Conservation (phyloP, 2,888 invertebrate genomes). For the Trypoxylon attenuatum region DNA sequence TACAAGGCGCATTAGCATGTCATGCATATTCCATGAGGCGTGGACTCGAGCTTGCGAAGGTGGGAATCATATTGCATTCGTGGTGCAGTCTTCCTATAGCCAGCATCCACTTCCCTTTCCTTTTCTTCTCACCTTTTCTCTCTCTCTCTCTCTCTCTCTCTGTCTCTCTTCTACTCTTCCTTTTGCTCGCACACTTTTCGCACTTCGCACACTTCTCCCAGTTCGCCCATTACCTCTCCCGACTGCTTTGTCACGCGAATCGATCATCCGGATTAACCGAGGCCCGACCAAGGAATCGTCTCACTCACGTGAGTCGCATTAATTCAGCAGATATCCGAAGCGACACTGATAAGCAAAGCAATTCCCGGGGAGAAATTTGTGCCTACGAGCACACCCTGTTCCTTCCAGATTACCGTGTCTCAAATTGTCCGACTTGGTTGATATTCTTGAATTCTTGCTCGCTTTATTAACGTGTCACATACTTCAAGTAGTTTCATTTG, state of each 20-base stretch:
- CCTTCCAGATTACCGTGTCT: too few relatives aligned
- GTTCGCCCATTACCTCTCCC: not conserved
- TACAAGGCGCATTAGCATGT: conserved; percentile 69
- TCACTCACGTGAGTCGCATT: not conserved
- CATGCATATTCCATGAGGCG: conserved; percentile 71
- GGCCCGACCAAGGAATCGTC: not conserved
- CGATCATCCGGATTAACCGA: not conserved
- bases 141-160: not conserved
- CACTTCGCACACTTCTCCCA: not conserved
- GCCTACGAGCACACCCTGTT: too few relatives aligned
- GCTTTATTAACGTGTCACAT: too few relatives aligned
- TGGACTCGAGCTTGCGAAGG: conserved; percentile 38
- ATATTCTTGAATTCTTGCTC: too few relatives aligned
- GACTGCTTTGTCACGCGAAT: not conserved
- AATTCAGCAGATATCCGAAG: not conserved
- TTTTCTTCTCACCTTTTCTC: not conserved
- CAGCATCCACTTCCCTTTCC: conserved; percentile 19
- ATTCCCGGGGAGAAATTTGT: too few relatives aligned
- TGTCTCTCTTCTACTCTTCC: not conserved
- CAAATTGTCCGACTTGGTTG: too few relatives aligned
- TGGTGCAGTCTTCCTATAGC: conserved; percentile 10
- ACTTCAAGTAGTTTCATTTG: too few relatives aligned
- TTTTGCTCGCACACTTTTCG: conserved; percentile 5
- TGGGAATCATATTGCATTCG: conserved; percentile 58
- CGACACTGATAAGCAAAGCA: too few relatives aligned